Evolutionary conservation across 2,113 vertebrate species (phyloP).

Genomic region (Tragulus kanchil): DNA sequence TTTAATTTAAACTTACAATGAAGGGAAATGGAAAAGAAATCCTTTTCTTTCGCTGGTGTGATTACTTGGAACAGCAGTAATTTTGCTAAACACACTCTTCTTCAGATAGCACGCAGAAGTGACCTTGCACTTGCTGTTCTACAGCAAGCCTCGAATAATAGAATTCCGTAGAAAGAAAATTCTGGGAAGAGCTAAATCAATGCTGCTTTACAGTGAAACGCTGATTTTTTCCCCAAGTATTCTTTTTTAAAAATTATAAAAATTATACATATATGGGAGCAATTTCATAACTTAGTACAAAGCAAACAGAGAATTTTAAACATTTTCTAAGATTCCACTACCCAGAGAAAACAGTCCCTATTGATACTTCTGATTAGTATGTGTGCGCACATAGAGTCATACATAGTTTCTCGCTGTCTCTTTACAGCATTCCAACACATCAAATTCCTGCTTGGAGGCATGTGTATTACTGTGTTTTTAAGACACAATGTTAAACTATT

Average conservation of each 20-base stretch:
- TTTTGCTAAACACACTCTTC: background rate
- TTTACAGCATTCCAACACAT: background rate
- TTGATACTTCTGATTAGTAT: background rate
- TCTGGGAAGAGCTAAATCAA: background rate
- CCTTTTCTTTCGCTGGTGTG: background rate
- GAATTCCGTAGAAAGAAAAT: background rate
- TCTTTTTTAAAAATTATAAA: background rate
- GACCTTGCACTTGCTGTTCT: background rate
- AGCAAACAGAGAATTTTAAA: background rate
- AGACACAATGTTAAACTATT: background rate
- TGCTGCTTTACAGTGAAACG: background rate
- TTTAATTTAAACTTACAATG: background rate
- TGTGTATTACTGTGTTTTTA: background rate
- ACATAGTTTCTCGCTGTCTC: background rate
- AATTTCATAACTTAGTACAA: background rate
- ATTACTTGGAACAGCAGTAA: background rate
- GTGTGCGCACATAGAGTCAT: background rate
- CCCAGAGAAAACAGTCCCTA: background rate
- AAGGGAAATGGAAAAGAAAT: background rate
- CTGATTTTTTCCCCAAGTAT: background rate
- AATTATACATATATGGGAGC: background rate
- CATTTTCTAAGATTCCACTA: background rate
- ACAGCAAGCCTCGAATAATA: background rate
- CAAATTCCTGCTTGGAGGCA: background rate
- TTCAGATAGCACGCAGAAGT: background rate